Conservation (phyloP, 2,797 vertebrate genomes). For the Monodelphis domestica region DNA sequence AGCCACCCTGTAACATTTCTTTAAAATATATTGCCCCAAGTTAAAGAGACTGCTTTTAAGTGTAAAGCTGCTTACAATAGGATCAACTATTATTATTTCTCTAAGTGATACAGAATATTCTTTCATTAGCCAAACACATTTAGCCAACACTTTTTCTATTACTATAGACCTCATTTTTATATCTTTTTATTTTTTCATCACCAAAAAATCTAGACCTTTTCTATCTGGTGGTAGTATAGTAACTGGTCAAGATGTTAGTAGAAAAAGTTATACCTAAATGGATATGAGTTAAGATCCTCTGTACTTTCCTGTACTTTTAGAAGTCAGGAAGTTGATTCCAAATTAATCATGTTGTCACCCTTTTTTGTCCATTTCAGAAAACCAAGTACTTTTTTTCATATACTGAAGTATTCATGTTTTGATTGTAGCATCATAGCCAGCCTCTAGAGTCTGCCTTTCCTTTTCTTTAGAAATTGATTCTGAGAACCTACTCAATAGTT, state of each 20-base stretch:
- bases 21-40: background rate
- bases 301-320: background rate
- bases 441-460: slow-evolving; percentile 28
- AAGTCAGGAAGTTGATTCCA: background rate
- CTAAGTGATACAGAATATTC: slow-evolving; percentile 22
- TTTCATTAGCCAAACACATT: slow-evolving; percentile 11
- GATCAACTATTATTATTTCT: slow-evolving; percentile 36
- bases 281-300: slow-evolving; percentile 30
- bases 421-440: background rate
- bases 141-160: slow-evolving; percentile 30
- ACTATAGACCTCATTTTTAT: background rate
- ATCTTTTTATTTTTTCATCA: slow-evolving; percentile 16
- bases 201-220: slow-evolving; percentile 25
- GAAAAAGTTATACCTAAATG: slow-evolving; percentile 51
- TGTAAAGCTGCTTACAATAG: slow-evolving; percentile 21
- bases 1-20: slow-evolving; percentile 15
- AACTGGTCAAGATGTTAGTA: slow-evolving; percentile 28
- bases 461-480: slow-evolving; percentile 40
- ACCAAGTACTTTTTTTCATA: background rate
- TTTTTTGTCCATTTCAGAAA: slow-evolving; percentile 6
- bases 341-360: background rate
- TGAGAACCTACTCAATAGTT: background rate
- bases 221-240: slow-evolving; percentile 15
- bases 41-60: background rate
- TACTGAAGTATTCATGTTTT: slow-evolving; percentile 33